Evolutionary conservation across 1,140 invertebrate species (phyloP), one percentile per base, ranked within the genome.

Genomic region (Drosophila trapezifrons): DNA sequence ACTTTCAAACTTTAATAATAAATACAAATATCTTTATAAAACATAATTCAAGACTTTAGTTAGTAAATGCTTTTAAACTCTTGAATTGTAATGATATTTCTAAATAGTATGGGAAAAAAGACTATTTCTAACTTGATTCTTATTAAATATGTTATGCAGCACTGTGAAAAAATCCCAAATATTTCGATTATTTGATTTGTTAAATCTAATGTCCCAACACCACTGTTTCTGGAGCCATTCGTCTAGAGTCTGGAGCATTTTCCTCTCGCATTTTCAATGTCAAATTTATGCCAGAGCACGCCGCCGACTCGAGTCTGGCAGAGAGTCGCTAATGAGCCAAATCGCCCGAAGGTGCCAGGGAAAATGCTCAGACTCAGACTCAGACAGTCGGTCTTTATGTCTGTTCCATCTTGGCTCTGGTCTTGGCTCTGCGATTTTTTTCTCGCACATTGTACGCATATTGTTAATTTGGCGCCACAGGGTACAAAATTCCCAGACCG

Each of bases 261-360:
- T 77, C 55, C 42, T 77, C 51, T 52, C 37, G 25, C 57, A 73
- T 89, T 89, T 89, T 84, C 84, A 87, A 87, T 87, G 83, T 87
- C 84, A 80, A 89, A 87, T 87, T 87, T 87, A 87, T 87, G 84
- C 84, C 77, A 78, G 58, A 42, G 76, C 84, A 87, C 80, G 85
- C 76, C 62, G 25, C 67, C 62, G 15, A 43, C 27, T 32, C 6
- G n/a, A 74, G 75, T 76, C 79, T 87, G 80, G 60, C 64, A 74
- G 87, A 75, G 64, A 75, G 64, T 75, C 79, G 87, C 87, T 90
- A 90, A 90, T 90, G 87, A 90, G 87, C 80, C 89, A 90, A 90
- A 90, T 58, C 77, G 87, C 87, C 87, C 71, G 67, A 90, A 90
- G 89, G 83, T 90, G 87, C 80, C 72, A 62, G 49, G 37, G 72